Evolutionary conservation across 2,888 invertebrate genomes (phyloP), one percentile per base, ranked within the genome.

Genomic region (Cetonia aurata): DNA sequence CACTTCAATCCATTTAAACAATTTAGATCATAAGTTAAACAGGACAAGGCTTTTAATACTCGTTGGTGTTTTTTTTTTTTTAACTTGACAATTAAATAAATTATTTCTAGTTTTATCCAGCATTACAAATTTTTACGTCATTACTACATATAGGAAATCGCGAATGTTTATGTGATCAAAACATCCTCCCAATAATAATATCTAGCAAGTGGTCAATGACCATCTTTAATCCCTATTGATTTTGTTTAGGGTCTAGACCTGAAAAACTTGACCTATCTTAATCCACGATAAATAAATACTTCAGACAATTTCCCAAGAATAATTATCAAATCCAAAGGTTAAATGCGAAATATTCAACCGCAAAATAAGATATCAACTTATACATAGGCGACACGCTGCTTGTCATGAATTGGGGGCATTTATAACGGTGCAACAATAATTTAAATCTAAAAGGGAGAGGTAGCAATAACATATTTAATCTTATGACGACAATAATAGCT

Each of bases 181-280:
- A 3, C 8, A 37, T 4, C 10, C 37, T 37, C 37, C 37, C 8
- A 37, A 37, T 37, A 37, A 37, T 37, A 6, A 33, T 33, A 33
- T 65, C 17, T 50, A 37, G 15, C 17, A 52, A 37, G 12, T 65
- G 62, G 50, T 65, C 62, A 50, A 10, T 65, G 62, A 65, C 50
- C 10, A 15, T 33, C 33, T 31, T 17, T 42, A 33, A 17, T 33
- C 10, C 4, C 44, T 70, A 70, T 70, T 70, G 69, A 70, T 70
- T 65, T 62, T 70, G 69, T 70, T 62, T 37, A 37, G 37, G 37
- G 37, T 37, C 37, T 62, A 55, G 55, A 25, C 69, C 67, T 19
- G n/a, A 62, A 53, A 19, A 50, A 62, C 17, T 70, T 65, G 65
- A 55, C 65, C 55, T 62, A 65, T 3, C 55, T 55, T 53, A 70